phyloP scores from a whole-genome alignment of 2,888 invertebrate species.

The Didymodactylos carnosus region DNA sequence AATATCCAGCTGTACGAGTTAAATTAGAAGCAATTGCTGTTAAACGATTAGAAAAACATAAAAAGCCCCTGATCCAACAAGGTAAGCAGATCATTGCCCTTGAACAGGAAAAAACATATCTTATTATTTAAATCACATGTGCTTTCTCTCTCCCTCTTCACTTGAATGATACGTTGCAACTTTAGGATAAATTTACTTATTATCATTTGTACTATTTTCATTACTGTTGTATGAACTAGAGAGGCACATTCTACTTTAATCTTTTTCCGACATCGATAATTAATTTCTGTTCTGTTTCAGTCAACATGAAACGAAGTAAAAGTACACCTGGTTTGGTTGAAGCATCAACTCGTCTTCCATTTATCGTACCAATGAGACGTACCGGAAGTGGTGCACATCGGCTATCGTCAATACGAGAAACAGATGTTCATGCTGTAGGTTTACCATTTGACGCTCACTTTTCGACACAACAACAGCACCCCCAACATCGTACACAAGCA shows the following conservation, averaged over 20 bases:
- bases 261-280: constrained; percentile 16
- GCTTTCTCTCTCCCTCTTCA: too few relatives aligned
- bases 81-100: constrained; percentile 1
- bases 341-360: constrained; percentile 63
- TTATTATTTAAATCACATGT: background rate
- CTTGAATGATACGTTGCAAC: too few relatives aligned
- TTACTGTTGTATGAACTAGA: background rate
- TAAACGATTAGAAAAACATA: constrained; percentile 87
- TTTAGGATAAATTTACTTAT: background rate
- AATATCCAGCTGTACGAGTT: constrained; percentile 42
- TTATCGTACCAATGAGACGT: constrained; percentile 42
- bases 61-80: constrained; percentile 41
- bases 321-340: constrained; percentile 87
- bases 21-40: constrained; percentile 88
- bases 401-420: background rate
- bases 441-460: background rate
- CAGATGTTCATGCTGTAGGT: background rate
- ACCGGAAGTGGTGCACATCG: background rate
- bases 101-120: background rate
- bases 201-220: background rate
- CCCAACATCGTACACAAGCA: too few relatives aligned
- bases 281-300: constrained; percentile 39
- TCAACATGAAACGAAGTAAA: constrained; percentile 79
- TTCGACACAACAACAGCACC: background rate
- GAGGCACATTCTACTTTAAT: background rate